Evolutionary conservation across 37 sponge, comb jelly and placozoan genomes (phyloP), one percentile per base, ranked within the genome.

Genomic region (Beroe forskalii): DNA sequence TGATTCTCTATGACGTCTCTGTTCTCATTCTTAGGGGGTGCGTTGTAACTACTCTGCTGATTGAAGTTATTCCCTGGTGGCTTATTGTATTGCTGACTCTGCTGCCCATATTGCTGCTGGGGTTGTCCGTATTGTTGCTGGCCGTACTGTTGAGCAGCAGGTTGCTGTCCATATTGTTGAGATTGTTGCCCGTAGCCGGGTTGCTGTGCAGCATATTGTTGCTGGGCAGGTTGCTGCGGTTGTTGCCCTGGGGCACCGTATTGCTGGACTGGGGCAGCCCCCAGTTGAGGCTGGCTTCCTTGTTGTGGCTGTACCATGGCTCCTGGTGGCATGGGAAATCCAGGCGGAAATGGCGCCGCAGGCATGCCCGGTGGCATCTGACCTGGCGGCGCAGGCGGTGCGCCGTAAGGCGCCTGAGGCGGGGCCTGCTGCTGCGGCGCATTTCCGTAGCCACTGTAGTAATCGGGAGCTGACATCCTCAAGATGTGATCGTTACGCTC

Each of bases 1-100:
- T 80, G 86, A 43, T 80, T 80, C 27, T 80, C 86, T 17, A 80
- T 80, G 1, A 80, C 86, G 27, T 80, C 86, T 80, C 86, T 80
- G 86, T 80, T 80, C 40, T 80, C 86, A 44, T 43, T 80, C 55
- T 80, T 80, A n/a, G 86, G 38, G 12, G 72, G 37, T 33, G 72
- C 72, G 32, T 36, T 69, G 19, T 12, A 69, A 69, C 32, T 69
- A 37, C 32, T 69, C 72, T 69, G 72, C 32, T 69, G 72, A 14
- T 32, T 32, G 72, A 20, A 69, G 38, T 32, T 69, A 69, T 69
- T 69, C 19, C 9, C 2, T 3, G 38, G 4, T 32, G 72, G 39
- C 72, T 80, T 9, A 22, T 22, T 64, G 30, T 64, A 27, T 23
- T 64, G 66, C 25, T 64, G 66, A 30, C 31, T 4, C 14, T 80